Conservation (phyloP, 2,888 invertebrate genomes). For the Mamestra brassicae region DNA sequence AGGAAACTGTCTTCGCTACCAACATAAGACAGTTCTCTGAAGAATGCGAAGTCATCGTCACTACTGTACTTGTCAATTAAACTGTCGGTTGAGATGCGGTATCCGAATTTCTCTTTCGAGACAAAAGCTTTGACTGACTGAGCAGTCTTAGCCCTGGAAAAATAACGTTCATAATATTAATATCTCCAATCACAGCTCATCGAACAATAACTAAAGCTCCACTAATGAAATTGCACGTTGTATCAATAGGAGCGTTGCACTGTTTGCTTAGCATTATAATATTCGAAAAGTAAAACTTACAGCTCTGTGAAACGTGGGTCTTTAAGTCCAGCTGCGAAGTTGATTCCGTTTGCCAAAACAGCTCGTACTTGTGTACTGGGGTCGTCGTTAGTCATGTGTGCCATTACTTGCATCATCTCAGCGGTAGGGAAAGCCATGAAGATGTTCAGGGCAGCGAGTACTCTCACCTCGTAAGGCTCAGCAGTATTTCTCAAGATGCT, state of each 20-base stretch:
- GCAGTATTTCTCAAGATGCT: constrained; percentile 92
- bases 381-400: constrained; percentile 92
- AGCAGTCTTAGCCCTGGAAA: constrained; percentile 83
- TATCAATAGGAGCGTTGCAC: no score
- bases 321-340: constrained; percentile 88
- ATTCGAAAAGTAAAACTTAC: constrained; percentile 80
- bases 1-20: constrained; percentile 90
- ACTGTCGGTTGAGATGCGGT: constrained; percentile 87
- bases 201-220: no score
- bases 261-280: no score
- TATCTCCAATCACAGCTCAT: no score
- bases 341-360: constrained; percentile 92
- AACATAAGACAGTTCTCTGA: constrained; percentile 82
- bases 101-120: constrained; percentile 85
- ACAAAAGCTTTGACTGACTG: constrained; percentile 85
- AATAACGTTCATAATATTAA: no score
- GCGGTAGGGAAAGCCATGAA: constrained; percentile 91
- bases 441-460: constrained; percentile 91
- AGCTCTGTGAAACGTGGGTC: constrained; percentile 83
- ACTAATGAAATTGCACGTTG: no score
- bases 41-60: constrained; percentile 82
- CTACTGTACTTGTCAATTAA: constrained; percentile 77
- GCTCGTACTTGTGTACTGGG: constrained; percentile 92
- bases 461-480: constrained; percentile 92
- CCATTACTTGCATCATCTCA: constrained; percentile 93